phyloP scores from a whole-genome alignment of 2,797 vertebrate genomes.

The Phrynocephalus vlangalii region DNA sequence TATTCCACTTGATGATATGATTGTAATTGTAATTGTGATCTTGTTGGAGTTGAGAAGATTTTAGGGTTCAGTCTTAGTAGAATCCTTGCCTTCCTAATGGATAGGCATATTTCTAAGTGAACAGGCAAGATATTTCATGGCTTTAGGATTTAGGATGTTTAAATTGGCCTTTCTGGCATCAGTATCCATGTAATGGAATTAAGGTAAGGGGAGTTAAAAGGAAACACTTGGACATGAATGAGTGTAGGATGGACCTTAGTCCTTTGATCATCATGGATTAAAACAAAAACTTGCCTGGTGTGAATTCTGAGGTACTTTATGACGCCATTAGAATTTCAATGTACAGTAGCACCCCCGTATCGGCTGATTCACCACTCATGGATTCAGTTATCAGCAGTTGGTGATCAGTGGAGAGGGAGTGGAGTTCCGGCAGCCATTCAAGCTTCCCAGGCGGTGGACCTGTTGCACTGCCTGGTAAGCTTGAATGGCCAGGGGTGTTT shows the following conservation, averaged over 20 bases:
- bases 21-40: slow-evolving; percentile 2
- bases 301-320: too few relatives aligned
- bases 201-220: neutral
- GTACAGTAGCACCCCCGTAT: too few relatives aligned
- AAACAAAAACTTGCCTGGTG: too few relatives aligned
- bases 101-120: neutral
- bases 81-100: neutral
- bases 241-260: neutral
- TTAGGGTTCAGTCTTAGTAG: neutral
- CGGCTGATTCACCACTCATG: too few relatives aligned
- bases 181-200: neutral
- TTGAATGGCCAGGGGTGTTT: too few relatives aligned
- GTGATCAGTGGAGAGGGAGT: too few relatives aligned
- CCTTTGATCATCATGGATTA: too few relatives aligned
- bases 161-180: neutral
- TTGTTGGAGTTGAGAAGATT: neutral
- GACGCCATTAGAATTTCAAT: too few relatives aligned
- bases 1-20: rapidly evolving
- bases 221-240: neutral
- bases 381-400: too few relatives aligned
- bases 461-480: too few relatives aligned
- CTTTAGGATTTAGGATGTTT: neutral
- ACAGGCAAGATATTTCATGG: neutral
- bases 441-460: too few relatives aligned
- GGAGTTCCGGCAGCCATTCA: too few relatives aligned